These are phyloP conservation scores for Metaphire vulgaris DNA, from an alignment of 1,140 invertebrate genomes.

Conservation along the genomic window DNA sequence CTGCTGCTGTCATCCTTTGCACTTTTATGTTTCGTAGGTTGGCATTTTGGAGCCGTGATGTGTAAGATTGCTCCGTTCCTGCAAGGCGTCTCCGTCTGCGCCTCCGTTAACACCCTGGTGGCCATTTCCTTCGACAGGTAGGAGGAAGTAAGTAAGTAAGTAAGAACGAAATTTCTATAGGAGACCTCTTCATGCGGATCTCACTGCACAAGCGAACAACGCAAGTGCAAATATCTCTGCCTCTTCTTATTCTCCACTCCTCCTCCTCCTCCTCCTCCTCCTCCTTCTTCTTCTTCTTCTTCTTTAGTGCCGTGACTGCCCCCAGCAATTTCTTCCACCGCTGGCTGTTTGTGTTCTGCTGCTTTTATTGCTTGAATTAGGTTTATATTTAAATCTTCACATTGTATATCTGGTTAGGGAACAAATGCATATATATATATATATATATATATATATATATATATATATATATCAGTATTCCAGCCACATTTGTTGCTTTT, in stretches of 20 bases:
- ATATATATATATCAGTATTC: too few species aligned
- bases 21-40: too few species aligned
- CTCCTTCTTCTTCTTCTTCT: too few species aligned
- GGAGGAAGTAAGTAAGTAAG: too few species aligned
- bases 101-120: constrained; percentile 80
- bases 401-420: too few species aligned
- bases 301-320: background rate
- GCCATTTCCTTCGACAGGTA: constrained; percentile 83
- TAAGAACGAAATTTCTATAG: background rate
- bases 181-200: background rate
- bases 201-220: background rate
- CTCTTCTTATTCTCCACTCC: background rate
- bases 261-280: background rate
- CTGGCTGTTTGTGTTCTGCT: background rate
- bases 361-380: too few species aligned
- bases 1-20: too few species aligned
- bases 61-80: constrained; percentile 86
- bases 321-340: background rate
- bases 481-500: too few species aligned
- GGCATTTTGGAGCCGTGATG: constrained; percentile 81
- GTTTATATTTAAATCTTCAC: too few species aligned
- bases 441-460: too few species aligned
- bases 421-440: too few species aligned
- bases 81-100: constrained; percentile 80
- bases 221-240: background rate